Evolutionary conservation across 1,140 invertebrate species (phyloP).

Genomic region (Rhagoletis zephyria): DNA sequence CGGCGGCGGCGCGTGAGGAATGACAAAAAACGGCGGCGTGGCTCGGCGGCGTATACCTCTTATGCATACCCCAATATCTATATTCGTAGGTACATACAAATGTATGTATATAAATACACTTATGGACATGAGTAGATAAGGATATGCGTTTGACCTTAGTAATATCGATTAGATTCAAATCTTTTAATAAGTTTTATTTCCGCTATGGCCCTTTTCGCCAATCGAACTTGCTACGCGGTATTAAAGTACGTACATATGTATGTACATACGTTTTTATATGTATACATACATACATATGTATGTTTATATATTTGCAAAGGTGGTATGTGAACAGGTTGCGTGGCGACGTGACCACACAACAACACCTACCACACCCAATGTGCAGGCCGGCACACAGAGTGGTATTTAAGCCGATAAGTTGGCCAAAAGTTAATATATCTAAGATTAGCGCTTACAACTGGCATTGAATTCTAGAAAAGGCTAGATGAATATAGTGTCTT

Average conservation of each 20-base stretch:
- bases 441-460: too few species aligned
- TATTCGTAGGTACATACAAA: not conserved
- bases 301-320: too few species aligned
- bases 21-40: too few species aligned
- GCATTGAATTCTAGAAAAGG: too few species aligned
- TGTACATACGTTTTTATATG: not conserved
- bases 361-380: slow-evolving; percentile 7
- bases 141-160: slow-evolving; percentile 40
- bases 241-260: slow-evolving; percentile 58
- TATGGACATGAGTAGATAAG: not conserved
- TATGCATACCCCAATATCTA: too few species aligned
- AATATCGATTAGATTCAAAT: slow-evolving; percentile 73
- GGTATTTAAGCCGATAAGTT: too few species aligned
- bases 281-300: not conserved
- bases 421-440: too few species aligned
- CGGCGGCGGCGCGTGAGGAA: too few species aligned
- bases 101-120: too few species aligned
- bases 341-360: slow-evolving; percentile 4
- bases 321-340: slow-evolving; percentile 19
- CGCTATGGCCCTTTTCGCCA: slow-evolving; percentile 58
- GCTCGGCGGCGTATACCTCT: too few species aligned
- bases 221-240: not conserved
- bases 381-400: too few species aligned
- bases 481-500: too few species aligned
- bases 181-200: slow-evolving; percentile 73